phyloP scores from a whole-genome alignment of 2,888 invertebrate species.

The Omphaloscelis lunosa region DNA sequence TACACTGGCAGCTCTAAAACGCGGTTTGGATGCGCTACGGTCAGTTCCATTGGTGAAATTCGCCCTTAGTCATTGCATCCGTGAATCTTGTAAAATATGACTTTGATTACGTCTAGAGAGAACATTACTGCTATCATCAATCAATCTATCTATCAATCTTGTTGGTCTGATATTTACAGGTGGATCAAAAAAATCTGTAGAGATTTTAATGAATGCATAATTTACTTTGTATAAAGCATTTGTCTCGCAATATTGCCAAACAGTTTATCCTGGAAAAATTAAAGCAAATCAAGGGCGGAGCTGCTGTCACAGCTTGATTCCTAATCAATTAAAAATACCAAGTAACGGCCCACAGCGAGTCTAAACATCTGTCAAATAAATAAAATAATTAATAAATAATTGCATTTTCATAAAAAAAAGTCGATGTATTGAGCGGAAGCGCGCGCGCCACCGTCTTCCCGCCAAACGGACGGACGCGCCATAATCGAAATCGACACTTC shows the following conservation, averaged over 20 bases:
- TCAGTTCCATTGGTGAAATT: too few relatives aligned
- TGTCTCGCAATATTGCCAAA: neutral
- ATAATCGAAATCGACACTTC: constrained; percentile 83
- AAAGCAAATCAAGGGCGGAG: neutral
- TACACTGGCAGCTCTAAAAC: too few relatives aligned
- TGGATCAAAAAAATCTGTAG: neutral
- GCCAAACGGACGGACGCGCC: constrained; percentile 79
- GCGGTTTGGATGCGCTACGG: too few relatives aligned
- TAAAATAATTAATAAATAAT: constrained; percentile 43
- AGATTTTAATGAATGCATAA: neutral
- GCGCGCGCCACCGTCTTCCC: constrained; percentile 77
- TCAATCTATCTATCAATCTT: neutral
- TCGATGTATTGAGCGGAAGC: constrained; percentile 71
- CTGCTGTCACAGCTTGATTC: neutral
- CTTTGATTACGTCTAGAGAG: neutral
- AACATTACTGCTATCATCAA: neutral
- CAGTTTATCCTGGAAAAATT: neutral
- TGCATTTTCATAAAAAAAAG: constrained; percentile 58
- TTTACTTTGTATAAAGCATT: neutral
- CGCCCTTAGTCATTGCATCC: neutral
- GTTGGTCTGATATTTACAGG: neutral
- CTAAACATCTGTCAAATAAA: constrained; percentile 55
- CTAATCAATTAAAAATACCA: constrained; percentile 5
- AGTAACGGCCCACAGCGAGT: constrained; percentile 6
- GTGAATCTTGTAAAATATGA: neutral